Evolutionary conservation across 2,888 invertebrate genomes (phyloP).

Genomic region (Conus canariensis): DNA sequence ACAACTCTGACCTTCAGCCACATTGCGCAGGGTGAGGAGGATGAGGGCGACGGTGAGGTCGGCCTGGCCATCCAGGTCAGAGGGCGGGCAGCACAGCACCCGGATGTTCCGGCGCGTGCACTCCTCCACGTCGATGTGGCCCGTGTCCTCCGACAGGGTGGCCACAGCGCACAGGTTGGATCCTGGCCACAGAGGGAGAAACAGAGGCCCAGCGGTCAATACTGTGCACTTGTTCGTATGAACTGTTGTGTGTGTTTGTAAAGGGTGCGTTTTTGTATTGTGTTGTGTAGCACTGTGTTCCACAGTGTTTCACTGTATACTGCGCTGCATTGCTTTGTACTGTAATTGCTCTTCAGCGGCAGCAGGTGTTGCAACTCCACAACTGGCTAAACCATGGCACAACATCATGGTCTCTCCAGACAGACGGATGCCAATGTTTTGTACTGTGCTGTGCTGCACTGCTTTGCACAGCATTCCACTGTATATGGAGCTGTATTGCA

Average conservation of each 20-base stretch:
- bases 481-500: too few relatives aligned
- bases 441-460: background rate
- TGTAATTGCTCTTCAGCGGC: too few relatives aligned
- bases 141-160: constrained; percentile 93
- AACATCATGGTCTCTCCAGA: too few relatives aligned
- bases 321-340: too few relatives aligned
- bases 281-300: too few relatives aligned
- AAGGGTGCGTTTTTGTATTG: background rate
- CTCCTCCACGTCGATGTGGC: constrained; percentile 90
- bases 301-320: too few relatives aligned
- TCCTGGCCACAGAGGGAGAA: constrained; percentile 78
- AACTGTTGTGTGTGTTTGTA: too few relatives aligned
- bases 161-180: constrained; percentile 88
- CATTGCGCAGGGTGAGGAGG: constrained; percentile 28
- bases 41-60: constrained; percentile 39
- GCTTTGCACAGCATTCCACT: too few relatives aligned
- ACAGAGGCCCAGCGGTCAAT: background rate
- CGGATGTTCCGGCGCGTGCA: constrained; percentile 86
- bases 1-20: constrained; percentile 14
- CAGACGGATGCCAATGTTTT: background rate
- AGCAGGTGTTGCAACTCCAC: too few relatives aligned
- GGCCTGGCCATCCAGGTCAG: constrained; percentile 35
- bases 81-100: constrained; percentile 78
- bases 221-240: too few relatives aligned
- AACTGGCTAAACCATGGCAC: too few relatives aligned